A percentile compares a stretch with the other conserved stretches of the same genome.
phyloP scores from a whole-genome alignment of 30 jellyfish, hydroid and myxozoan genomes.

The Clytia hemisphaerica region DNA sequence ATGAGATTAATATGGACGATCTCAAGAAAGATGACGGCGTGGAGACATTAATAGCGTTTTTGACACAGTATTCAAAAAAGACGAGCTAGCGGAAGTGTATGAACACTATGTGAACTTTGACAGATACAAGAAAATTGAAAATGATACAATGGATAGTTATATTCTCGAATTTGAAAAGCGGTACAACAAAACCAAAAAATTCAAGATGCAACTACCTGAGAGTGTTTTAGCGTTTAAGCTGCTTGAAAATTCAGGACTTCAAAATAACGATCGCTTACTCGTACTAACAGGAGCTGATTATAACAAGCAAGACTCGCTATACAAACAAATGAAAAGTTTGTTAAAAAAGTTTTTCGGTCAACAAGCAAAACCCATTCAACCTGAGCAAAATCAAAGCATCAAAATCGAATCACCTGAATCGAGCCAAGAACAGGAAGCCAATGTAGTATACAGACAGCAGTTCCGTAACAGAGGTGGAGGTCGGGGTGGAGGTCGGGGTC shows the following conservation, averaged over 20 bases:
- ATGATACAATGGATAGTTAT: constrained; percentile 13
- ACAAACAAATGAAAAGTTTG: constrained; percentile 16
- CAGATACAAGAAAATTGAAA: constrained; percentile 11
- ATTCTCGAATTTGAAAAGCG: too few species aligned
- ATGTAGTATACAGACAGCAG: background rate
- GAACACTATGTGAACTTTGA: constrained; percentile 24
- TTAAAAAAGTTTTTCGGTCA: constrained; percentile 19
- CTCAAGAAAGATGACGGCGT: too few species aligned
- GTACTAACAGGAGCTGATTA: constrained; percentile 21
- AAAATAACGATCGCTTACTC: constrained; percentile 22
- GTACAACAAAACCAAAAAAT: constrained; percentile 18
- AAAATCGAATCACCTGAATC: too few species aligned
- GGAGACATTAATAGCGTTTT: too few species aligned
- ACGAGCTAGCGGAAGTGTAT: constrained; percentile 16
- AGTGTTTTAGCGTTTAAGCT: constrained; percentile 23
- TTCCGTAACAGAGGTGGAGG: background rate
- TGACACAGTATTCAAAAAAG: too few species aligned
- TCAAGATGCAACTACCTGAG: constrained; percentile 16
- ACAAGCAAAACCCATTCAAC: constrained; percentile 10
- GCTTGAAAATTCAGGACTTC: constrained; percentile 14
- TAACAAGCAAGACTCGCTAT: background rate
- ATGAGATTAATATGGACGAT: too few species aligned
- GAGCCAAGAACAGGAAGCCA: background rate
- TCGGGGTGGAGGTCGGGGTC: background rate
- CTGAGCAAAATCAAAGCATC: too few species aligned